phyloP scores from a whole-genome alignment of 2,113 vertebrate species.

The Zosterops borbonicus region DNA sequence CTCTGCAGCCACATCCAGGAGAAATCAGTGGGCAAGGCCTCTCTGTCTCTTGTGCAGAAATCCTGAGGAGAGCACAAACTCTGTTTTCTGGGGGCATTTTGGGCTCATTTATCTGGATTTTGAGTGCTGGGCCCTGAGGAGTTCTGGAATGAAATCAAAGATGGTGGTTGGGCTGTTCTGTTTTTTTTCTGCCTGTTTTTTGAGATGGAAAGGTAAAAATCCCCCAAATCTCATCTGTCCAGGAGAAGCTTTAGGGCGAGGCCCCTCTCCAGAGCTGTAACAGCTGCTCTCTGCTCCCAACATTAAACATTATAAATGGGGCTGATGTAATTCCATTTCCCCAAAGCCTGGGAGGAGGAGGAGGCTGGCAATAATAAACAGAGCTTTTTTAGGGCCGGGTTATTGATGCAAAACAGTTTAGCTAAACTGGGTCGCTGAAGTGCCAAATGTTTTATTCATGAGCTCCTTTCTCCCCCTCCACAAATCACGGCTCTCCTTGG shows the following conservation, averaged over 20 bases:
- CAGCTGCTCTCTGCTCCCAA: background rate
- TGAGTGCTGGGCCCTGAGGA: no score
- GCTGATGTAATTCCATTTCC: constrained; percentile 64
- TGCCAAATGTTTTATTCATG: constrained; percentile 67
- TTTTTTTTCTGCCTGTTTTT: accelerated
- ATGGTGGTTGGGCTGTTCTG: accelerated
- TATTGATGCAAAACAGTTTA: constrained; percentile 73
- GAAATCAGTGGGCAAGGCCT: no score
- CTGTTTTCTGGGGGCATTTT: no score
- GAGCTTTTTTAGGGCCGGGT: constrained; percentile 58
- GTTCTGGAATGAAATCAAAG: background rate
- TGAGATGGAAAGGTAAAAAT: background rate
- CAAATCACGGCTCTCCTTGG: constrained; percentile 52
- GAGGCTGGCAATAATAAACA: constrained; percentile 32
- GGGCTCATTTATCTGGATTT: no score
- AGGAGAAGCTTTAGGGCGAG: background rate
- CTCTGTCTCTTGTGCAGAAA: no score
- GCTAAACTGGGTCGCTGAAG: constrained; percentile 66
- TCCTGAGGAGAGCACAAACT: no score
- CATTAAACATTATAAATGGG: background rate
- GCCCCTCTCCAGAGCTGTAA: background rate
- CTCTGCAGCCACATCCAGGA: no score
- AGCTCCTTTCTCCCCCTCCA: constrained; percentile 20
- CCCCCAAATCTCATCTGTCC: background rate
- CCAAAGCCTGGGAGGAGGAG: constrained; percentile 44